A percentile compares a stretch with the other conserved stretches of the same genome.
Conservation (phyloP, 2,888 invertebrate species). For the Sceliomorpha sp. region DNA sequence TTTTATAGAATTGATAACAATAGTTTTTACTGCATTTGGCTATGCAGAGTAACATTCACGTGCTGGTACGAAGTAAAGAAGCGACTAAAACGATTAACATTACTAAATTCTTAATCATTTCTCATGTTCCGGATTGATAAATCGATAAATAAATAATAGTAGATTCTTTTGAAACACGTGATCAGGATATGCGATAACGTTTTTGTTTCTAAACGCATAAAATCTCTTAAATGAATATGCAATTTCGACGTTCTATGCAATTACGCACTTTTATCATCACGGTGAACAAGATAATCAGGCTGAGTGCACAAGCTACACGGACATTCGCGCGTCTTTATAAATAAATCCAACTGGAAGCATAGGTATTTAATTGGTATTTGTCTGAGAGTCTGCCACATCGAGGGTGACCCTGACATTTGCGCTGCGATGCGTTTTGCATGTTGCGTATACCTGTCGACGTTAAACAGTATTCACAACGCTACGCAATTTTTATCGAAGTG, state of each 20-base stretch:
- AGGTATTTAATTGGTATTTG: constrained; percentile 53
- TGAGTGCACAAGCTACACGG: constrained; percentile 27
- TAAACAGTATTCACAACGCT: constrained; percentile 41
- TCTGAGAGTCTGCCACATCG: constrained; percentile 31
- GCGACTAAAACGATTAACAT: too few relatives aligned
- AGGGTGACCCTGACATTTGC: constrained; percentile 53
- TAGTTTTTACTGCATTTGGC: too few relatives aligned
- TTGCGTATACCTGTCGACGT: constrained; percentile 40
- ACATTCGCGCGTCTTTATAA: constrained; percentile 40
- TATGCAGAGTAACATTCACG: too few relatives aligned
- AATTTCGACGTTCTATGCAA: constrained; percentile 16
- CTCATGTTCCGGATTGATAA: too few relatives aligned
- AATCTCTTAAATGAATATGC: constrained; percentile 21
- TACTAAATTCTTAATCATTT: too few relatives aligned
- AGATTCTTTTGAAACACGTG: too few relatives aligned
- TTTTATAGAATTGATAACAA: too few relatives aligned
- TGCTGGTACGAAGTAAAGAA: too few relatives aligned
- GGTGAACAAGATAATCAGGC: constrained; percentile 38
- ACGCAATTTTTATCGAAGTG: constrained; percentile 34
- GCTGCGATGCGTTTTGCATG: constrained; percentile 46
- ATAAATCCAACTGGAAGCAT: constrained; percentile 44
- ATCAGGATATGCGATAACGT: too few relatives aligned
- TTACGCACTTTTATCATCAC: constrained; percentile 33
- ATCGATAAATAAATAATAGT: too few relatives aligned
- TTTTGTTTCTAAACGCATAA: constrained; percentile 20